Evolutionary conservation across 1,140 invertebrate species (phyloP).

Genomic region (Hylaeus anthracinus): DNA sequence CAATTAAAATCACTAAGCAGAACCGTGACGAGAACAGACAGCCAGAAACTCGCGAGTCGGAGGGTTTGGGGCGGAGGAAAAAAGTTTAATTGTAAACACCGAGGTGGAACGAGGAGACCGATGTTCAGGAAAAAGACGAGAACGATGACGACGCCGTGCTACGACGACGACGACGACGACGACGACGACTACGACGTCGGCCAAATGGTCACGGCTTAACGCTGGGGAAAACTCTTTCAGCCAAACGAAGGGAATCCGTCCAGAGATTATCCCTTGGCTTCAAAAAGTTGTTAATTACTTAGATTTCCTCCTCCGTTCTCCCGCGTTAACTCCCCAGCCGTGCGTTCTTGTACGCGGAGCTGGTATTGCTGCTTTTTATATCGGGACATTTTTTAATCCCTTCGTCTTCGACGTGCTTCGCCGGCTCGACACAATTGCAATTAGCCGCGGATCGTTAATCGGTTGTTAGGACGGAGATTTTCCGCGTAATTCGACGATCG

Average conservation of each 20-base stretch:
- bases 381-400: conserved; percentile 70
- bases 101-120: conserved; percentile 63
- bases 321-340: conserved; percentile 57
- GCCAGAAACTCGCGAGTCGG: conserved; percentile 10
- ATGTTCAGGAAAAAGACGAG: conserved; percentile 68
- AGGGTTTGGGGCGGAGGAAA: conserved; percentile 47
- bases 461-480: conserved; percentile 62
- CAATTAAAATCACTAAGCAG: conserved; percentile 80
- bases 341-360: conserved; percentile 57
- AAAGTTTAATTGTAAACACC: conserved; percentile 79
- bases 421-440: conserved; percentile 65
- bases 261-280: conserved; percentile 80
- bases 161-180: conserved; percentile 66
- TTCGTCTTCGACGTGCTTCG: conserved; percentile 56
- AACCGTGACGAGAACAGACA: conserved; percentile 60
- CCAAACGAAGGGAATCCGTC: conserved; percentile 81
- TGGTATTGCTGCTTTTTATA: conserved; percentile 60
- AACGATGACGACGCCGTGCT: conserved; percentile 64
- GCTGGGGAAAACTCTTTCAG: conserved; percentile 79
- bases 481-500: conserved; percentile 60
- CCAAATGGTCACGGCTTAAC: conserved; percentile 81
- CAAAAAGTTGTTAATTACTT: conserved; percentile 82
- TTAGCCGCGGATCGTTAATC: conserved; percentile 69
- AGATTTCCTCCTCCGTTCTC: conserved; percentile 75
- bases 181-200: conserved; percentile 67